These are phyloP conservation scores for Entosphenus tridentatus DNA, from an alignment of 2,113 vertebrate genomes.

Conservation along the genomic window DNA sequence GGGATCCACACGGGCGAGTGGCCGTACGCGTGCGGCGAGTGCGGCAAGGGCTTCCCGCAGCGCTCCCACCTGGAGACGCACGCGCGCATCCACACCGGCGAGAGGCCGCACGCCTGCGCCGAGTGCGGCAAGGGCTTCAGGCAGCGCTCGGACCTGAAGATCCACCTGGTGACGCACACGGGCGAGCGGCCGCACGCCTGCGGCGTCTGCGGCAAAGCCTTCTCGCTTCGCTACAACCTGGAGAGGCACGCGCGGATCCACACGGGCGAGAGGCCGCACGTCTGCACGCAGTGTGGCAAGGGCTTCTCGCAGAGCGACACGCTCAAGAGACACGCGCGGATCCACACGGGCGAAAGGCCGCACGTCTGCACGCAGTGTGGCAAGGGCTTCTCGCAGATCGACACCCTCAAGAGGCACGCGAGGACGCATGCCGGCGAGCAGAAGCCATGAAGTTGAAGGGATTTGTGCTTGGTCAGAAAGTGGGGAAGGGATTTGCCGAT, in stretches of 20 bases:
- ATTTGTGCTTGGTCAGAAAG: too few relatives aligned
- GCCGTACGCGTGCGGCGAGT: conserved; percentile 15
- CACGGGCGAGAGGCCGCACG: conserved; percentile 13
- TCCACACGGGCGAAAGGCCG: conserved; percentile 51
- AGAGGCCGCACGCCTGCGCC: conserved; percentile 13
- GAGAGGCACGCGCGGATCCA: too few relatives aligned
- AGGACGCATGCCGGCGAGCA: conserved; percentile 51
- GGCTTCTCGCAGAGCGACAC: conserved; percentile 25
- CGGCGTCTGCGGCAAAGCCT: conserved; percentile 18
- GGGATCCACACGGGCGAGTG: conserved; percentile 18
- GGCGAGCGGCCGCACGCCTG: conserved; percentile 13
- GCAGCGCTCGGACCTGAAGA: conserved; percentile 29
- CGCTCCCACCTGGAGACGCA: conserved; percentile 15
- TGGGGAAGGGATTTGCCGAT: too few relatives aligned
- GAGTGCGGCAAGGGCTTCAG: conserved; percentile 16
- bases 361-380: conserved; percentile 45
- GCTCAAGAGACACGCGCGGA: conserved; percentile 48
- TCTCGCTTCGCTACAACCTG: conserved; percentile 16
- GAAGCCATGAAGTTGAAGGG: background rate
- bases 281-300: conserved; percentile 14
- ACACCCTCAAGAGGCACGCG: conserved; percentile 68
- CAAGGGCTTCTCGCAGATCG: conserved; percentile 46
- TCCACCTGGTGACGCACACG: conserved; percentile 30
- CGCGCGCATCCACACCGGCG: conserved; percentile 13
- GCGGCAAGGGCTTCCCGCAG: conserved; percentile 18